phyloP scores from a whole-genome alignment of 1,140 invertebrate genomes.

The Eriosoma lanigerum region DNA sequence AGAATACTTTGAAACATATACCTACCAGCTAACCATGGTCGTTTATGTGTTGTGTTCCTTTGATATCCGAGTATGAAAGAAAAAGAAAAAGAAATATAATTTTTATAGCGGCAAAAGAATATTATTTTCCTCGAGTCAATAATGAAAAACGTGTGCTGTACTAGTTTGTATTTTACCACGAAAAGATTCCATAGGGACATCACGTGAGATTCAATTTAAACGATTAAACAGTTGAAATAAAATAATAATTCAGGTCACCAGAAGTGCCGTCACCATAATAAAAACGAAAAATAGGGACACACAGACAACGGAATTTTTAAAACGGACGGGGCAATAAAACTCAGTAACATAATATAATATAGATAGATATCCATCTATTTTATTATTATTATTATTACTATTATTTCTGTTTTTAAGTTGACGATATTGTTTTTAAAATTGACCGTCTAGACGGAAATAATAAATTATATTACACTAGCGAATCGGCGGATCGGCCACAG shows the following conservation, averaged over 20 bases:
- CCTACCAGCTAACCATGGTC: no score
- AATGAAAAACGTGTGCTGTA: background rate
- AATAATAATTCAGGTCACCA: background rate
- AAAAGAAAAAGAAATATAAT: no score
- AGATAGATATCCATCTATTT: no score
- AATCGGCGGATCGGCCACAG: background rate
- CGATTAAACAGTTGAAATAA: background rate
- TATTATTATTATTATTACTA: background rate
- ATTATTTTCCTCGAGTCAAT: background rate
- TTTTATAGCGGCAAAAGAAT: no score
- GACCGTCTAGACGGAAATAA: background rate
- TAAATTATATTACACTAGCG: background rate
- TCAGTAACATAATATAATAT: background rate
- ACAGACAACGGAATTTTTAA: background rate
- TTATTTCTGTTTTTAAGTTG: background rate
- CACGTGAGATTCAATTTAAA: background rate
- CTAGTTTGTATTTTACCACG: background rate
- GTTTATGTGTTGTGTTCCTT: no score
- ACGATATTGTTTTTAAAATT: constrained; percentile 8
- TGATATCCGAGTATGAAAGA: no score
- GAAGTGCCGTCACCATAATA: background rate
- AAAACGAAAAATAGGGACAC: no score
- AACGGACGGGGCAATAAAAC: background rate
- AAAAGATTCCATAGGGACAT: background rate
- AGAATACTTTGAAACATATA: no score